These are phyloP conservation scores for Nomada hirtipes DNA, from an alignment of 2,888 invertebrate genomes.

Conservation along the genomic window DNA sequence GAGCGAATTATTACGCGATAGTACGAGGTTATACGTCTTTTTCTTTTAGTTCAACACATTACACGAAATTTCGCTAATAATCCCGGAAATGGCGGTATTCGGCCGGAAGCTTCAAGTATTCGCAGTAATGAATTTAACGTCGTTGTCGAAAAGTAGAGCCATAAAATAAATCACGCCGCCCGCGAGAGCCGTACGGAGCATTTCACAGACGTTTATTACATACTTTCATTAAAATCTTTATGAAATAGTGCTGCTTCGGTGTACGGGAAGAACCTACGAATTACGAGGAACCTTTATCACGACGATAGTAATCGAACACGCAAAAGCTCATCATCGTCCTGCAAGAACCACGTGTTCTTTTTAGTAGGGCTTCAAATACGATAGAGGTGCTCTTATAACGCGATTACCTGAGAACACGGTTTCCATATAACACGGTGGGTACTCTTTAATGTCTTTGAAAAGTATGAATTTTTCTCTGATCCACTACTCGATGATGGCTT, in stretches of 20 bases:
- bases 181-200: conserved; percentile 55
- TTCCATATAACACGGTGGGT: too few species aligned
- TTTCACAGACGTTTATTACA: conserved; percentile 75
- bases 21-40: conserved; percentile 34
- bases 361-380: too few species aligned
- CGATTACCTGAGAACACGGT: too few species aligned
- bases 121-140: conserved; percentile 76
- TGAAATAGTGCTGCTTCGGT: conserved; percentile 70
- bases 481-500: too few species aligned
- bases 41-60: conserved; percentile 45
- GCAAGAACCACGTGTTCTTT: not conserved
- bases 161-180: conserved; percentile 75
- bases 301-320: conserved; percentile 51
- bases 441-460: too few species aligned
- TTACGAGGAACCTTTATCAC: conserved; percentile 41
- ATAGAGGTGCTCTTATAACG: too few species aligned
- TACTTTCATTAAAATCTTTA: conserved; percentile 76
- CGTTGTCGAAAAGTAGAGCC: conserved; percentile 76
- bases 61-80: conserved; percentile 72
- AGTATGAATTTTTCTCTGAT: too few species aligned
- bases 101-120: conserved; percentile 62
- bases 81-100: conserved; percentile 67
- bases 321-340: conserved; percentile 5
- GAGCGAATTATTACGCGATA: conserved; percentile 22
- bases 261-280: conserved; percentile 52